Percentiles rank a stretch among this genome's conserved stretches.
phyloP scores from a whole-genome alignment of 2,888 invertebrate species.

The Acanthoscelides obtectus region DNA sequence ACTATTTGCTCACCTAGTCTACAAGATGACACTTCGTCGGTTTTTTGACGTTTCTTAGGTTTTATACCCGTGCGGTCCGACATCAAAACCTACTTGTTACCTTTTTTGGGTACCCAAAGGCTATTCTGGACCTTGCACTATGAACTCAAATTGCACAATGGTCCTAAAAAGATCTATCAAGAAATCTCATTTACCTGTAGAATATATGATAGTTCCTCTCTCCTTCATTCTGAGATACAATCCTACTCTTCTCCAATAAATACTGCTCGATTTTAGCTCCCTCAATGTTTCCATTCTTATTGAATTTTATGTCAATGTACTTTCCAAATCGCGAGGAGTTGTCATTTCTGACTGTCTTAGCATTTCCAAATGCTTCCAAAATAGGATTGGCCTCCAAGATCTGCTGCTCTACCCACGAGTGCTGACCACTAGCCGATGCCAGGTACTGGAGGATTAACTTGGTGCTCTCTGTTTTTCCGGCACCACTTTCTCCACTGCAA shows the following conservation, averaged over 20 bases:
- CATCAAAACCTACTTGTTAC: too few species aligned
- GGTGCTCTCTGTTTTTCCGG: constrained; percentile 94
- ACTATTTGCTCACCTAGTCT: too few species aligned
- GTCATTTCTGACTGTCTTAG: constrained; percentile 92
- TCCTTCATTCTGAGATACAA: constrained; percentile 82
- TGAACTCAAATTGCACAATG: too few species aligned
- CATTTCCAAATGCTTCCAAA: constrained; percentile 95
- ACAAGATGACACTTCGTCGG: too few species aligned
- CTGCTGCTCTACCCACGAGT: constrained; percentile 97
- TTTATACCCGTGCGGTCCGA: too few species aligned
- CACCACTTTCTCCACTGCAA: constrained; percentile 88
- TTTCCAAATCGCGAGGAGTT: constrained; percentile 96
- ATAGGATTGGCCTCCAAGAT: constrained; percentile 96
- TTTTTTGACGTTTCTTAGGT: too few species aligned
- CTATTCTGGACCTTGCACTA: too few species aligned
- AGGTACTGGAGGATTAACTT: constrained; percentile 91
- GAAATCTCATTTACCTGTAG: constrained; percentile 49
- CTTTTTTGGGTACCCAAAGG: too few species aligned
- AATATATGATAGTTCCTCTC: constrained; percentile 96
- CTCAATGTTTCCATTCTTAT: constrained; percentile 75
- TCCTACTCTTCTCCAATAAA: constrained; percentile 87
- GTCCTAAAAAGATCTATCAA: too few species aligned
- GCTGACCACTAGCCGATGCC: constrained; percentile 89
- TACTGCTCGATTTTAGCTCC: constrained; percentile 95
- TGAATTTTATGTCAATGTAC: constrained; percentile 55